These are phyloP conservation scores for Drosophila nasuta DNA, from an alignment of 1,140 invertebrate genomes.

Conservation along the genomic window DNA sequence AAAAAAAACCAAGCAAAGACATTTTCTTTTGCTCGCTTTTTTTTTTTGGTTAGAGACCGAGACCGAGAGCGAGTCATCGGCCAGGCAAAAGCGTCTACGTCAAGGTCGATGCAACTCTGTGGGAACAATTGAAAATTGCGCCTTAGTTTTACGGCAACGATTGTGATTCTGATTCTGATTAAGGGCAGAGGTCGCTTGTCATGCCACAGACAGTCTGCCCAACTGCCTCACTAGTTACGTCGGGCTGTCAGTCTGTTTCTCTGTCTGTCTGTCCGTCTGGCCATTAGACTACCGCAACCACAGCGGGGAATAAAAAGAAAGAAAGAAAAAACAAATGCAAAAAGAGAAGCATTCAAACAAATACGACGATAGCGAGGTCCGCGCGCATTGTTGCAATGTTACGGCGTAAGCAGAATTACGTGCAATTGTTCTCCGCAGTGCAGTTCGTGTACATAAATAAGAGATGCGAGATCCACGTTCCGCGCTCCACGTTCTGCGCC, in stretches of 20 bases:
- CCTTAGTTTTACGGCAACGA: slow-evolving; percentile 64
- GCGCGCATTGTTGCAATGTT: slow-evolving; percentile 72
- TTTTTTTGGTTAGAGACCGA: slow-evolving; percentile 28
- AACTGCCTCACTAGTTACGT: slow-evolving; percentile 2
- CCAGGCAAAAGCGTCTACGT: slow-evolving; percentile 10
- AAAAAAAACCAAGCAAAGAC: slow-evolving; percentile 45
- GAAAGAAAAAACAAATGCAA: neutral
- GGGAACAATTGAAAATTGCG: slow-evolving; percentile 65
- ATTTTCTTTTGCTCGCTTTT: slow-evolving; percentile 19
- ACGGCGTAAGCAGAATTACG: slow-evolving; percentile 83
- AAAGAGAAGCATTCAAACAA: slow-evolving; percentile 52
- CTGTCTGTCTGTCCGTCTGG: slow-evolving; percentile 30
- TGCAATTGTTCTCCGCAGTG: slow-evolving; percentile 81
- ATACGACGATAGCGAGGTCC: slow-evolving; percentile 41
- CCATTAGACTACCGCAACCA: slow-evolving; percentile 71
- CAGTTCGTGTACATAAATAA: slow-evolving; percentile 76
- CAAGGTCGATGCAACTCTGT: slow-evolving; percentile 35
- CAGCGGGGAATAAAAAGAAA: slow-evolving; percentile 40
- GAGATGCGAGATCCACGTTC: slow-evolving; percentile 36
- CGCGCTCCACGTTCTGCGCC: slow-evolving; percentile 41
- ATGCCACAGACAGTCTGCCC: slow-evolving; percentile 6
- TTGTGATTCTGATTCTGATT: slow-evolving; percentile 83
- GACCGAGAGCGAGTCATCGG: slow-evolving; percentile 15
- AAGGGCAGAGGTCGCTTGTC: slow-evolving; percentile 63
- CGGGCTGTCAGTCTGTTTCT: slow-evolving; percentile 17